Conservation (phyloP, 1,140 invertebrate species). For the Anthonomus grandis region DNA sequence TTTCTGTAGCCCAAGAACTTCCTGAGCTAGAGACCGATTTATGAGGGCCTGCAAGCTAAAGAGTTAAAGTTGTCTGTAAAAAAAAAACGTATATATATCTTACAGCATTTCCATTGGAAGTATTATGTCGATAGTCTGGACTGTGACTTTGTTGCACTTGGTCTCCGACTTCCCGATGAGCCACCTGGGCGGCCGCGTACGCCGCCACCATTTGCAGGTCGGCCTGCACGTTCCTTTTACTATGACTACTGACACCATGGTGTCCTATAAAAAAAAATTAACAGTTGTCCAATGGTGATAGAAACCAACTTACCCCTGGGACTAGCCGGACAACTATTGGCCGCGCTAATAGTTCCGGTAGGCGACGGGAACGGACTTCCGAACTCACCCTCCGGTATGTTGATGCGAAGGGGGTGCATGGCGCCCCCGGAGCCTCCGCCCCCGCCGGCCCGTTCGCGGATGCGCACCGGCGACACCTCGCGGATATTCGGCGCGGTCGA, state of each 20-base stretch:
- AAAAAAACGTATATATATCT: too few species aligned
- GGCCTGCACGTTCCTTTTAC: conserved; percentile 62
- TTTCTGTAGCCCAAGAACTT: too few species aligned
- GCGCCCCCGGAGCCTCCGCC: conserved; percentile 42
- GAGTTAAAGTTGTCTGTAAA: too few species aligned
- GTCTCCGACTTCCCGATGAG: conserved; percentile 50
- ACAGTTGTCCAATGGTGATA: too few species aligned
- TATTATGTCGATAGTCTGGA: conserved; percentile 48
- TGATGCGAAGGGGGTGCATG: conserved; percentile 76
- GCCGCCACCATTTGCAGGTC: conserved; percentile 70
- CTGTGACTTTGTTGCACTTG: conserved; percentile 43
- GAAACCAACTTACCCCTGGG: conserved; percentile 61
- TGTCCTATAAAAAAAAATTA: conserved; percentile 29
- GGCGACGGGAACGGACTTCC: conserved; percentile 89
- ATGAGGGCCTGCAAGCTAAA: too few species aligned
- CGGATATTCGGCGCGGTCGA: conserved; percentile 39
- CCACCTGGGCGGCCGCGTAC: conserved; percentile 61
- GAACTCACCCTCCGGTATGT: conserved; percentile 79
- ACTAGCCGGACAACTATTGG: conserved; percentile 96
- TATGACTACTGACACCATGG: conserved; percentile 50
- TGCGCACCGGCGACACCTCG: conserved; percentile 47
- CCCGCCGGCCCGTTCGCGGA: conserved; percentile 46
- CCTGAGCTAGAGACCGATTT: too few species aligned
- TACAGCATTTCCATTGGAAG: conserved; percentile 56
- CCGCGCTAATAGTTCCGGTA: conserved; percentile 83